phyloP scores from a whole-genome alignment of 2,888 invertebrate species.

The Catocala nupta region DNA sequence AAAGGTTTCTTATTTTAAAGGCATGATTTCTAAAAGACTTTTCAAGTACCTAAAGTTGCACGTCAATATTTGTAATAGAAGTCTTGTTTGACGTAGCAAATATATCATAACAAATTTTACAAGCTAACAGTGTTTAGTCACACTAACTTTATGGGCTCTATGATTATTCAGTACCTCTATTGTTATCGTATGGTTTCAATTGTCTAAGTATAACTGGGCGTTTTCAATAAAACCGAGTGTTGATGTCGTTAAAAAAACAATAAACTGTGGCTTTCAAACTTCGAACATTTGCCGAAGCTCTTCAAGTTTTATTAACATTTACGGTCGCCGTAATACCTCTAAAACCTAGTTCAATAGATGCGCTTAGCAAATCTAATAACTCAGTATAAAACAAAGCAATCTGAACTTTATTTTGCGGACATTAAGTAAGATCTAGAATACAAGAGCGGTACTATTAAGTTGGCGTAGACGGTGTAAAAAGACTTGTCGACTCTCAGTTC shows the following conservation, averaged over 20 bases:
- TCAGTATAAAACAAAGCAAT: constrained; percentile 9
- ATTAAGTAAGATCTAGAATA: constrained; percentile 16
- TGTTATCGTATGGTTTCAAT: constrained; percentile 11
- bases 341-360: constrained; percentile 44
- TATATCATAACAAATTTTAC: constrained; percentile 6
- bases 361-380: constrained; percentile 18
- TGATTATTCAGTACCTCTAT: constrained; percentile 16
- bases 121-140: constrained; percentile 6
- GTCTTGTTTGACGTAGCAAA: constrained; percentile 29
- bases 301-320: constrained; percentile 55
- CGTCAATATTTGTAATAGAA: constrained; percentile 23
- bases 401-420: constrained; percentile 16
- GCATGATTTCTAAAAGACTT: too few relatives aligned
- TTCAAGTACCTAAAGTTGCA: neutral
- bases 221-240: constrained; percentile 57
- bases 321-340: constrained; percentile 37
- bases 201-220: constrained; percentile 23
- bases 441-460: constrained; percentile 7
- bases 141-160: constrained; percentile 11
- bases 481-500: constrained; percentile 18
- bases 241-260: constrained; percentile 62
- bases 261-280: constrained; percentile 52
- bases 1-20: too few relatives aligned
- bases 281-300: constrained; percentile 36
- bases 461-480: constrained; percentile 12